Conservation (phyloP, 2,888 invertebrate genomes). For the Tuta absoluta region DNA sequence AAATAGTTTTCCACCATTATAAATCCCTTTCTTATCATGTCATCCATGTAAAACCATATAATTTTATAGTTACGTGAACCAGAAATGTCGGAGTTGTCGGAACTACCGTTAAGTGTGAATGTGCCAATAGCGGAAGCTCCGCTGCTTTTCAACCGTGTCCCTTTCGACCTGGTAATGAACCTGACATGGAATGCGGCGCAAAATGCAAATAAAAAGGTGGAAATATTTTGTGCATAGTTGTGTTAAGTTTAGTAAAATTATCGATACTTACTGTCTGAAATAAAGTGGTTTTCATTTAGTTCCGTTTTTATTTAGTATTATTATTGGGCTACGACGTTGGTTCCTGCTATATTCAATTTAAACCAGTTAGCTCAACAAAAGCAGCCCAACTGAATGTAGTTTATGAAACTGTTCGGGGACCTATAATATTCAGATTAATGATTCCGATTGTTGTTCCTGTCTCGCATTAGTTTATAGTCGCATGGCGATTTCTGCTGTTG, state of each 20-base stretch:
- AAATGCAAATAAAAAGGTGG: neutral
- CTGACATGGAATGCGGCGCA: neutral
- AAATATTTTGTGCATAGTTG: too few relatives aligned
- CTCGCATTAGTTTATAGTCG: conserved; percentile 30
- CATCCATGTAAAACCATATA: conserved; percentile 43
- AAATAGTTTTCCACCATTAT: too few relatives aligned
- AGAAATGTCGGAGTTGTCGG: conserved; percentile 52
- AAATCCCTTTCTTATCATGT: too few relatives aligned
- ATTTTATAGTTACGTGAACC: conserved; percentile 75
- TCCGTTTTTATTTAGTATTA: too few relatives aligned
- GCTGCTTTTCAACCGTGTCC: conserved; percentile 41
- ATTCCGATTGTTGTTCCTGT: conserved; percentile 41
- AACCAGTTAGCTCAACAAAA: too few relatives aligned
- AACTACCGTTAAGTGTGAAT: conserved; percentile 72
- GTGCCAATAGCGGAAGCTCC: conserved; percentile 64
- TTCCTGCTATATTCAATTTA: too few relatives aligned
- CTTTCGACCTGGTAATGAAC: conserved; percentile 33
- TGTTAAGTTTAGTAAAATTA: too few relatives aligned
- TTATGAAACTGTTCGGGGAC: neutral
- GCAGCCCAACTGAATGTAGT: neutral
- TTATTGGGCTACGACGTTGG: too few relatives aligned
- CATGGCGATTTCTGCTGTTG: conserved; percentile 34
- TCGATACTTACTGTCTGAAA: too few relatives aligned
- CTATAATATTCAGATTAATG: conserved; percentile 24
- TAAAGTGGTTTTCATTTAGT: too few relatives aligned